Evolutionary conservation across 1,140 invertebrate species (phyloP).

Genomic region (Hormaphis cornu): DNA sequence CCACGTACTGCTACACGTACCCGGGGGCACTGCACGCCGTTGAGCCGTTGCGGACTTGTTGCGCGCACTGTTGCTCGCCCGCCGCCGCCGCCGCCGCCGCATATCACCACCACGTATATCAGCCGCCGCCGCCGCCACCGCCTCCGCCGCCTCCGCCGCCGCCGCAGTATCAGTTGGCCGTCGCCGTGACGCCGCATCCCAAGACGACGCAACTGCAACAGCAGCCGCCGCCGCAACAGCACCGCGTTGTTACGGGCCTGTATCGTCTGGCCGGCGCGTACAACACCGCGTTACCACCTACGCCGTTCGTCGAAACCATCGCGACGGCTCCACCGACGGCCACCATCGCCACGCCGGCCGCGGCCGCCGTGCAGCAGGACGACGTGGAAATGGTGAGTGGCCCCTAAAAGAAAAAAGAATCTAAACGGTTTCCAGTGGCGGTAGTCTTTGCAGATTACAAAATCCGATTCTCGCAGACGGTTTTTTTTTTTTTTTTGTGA

Average conservation of each 20-base stretch:
- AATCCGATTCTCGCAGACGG: no score
- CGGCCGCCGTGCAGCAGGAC: slow-evolving; percentile 20
- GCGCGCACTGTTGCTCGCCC: slow-evolving; percentile 31
- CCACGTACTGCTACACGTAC: slow-evolving; percentile 31
- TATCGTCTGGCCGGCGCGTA: slow-evolving; percentile 7
- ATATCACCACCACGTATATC: slow-evolving; percentile 30
- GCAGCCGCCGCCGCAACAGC: not conserved
- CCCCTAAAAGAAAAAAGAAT: not conserved
- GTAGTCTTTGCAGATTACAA: no score
- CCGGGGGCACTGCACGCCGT: slow-evolving; percentile 30
- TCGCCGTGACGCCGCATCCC: slow-evolving; percentile 20
- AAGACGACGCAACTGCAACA: slow-evolving; percentile 2
- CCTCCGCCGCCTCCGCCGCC: not conserved
- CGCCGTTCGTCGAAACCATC: slow-evolving; percentile 3
- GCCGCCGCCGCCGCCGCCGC: slow-evolving; percentile 12
- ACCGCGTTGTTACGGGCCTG: not conserved
- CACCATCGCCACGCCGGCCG: slow-evolving; percentile 25
- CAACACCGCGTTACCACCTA: not conserved
- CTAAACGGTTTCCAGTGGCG: not conserved
- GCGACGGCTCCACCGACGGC: slow-evolving; percentile 26
- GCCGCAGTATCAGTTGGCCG: slow-evolving; percentile 19
- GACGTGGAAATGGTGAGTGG: slow-evolving; percentile 30
- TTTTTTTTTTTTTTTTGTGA: no score
- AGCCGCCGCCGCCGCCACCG: not conserved
- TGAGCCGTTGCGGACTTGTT: slow-evolving; percentile 31